phyloP scores from a whole-genome alignment of 2,888 invertebrate genomes.

The Leucozona laternaria region DNA sequence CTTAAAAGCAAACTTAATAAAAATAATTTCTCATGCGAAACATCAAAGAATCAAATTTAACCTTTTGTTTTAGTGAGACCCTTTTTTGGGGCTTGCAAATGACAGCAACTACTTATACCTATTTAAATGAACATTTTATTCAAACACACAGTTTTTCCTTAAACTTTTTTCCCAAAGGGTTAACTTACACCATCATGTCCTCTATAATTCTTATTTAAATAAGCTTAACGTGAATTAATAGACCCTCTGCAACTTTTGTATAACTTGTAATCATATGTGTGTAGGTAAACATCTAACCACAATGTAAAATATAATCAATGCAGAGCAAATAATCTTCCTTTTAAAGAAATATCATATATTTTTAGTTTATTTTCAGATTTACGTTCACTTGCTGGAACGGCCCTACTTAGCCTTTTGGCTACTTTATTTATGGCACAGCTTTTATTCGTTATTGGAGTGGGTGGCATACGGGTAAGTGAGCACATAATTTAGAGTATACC shows the following conservation, averaged over 20 bases:
- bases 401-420: constrained; percentile 88
- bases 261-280: neutral
- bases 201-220: neutral
- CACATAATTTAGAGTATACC: constrained; percentile 41
- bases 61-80: neutral
- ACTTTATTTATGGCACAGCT: constrained; percentile 88
- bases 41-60: constrained; percentile 47
- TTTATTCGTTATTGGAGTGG: constrained; percentile 88
- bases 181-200: neutral
- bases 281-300: constrained; percentile 11
- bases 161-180: neutral
- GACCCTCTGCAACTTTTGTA: neutral
- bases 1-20: too few relatives aligned
- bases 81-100: neutral
- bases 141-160: neutral
- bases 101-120: neutral
- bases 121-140: neutral
- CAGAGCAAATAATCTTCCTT: constrained; percentile 56
- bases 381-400: constrained; percentile 87
- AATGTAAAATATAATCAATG: constrained; percentile 16
- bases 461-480: constrained; percentile 86
- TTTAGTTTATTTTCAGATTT: constrained; percentile 87
- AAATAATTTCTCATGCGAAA: constrained; percentile 50
- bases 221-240: constrained; percentile 18
- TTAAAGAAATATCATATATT: constrained; percentile 61